A percentile compares a stretch with the other conserved stretches of the same genome.
phyloP scores from a whole-genome alignment of 2,888 invertebrate species.

The Scrobipalpa costella region DNA sequence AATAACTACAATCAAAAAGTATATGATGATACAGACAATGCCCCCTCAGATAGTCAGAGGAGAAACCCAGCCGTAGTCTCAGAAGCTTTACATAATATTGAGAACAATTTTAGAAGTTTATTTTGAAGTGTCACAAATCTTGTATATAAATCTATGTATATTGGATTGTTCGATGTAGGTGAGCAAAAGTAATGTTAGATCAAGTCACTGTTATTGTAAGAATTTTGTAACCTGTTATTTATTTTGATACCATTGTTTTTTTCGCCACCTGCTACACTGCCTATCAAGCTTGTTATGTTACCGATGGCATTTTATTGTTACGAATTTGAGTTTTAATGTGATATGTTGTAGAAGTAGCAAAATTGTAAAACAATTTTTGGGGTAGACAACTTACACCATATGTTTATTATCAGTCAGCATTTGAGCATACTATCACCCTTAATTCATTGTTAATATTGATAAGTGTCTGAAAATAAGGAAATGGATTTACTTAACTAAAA shows the following conservation, averaged over 20 bases:
- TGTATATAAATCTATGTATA: constrained; percentile 29
- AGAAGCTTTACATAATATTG: constrained; percentile 64
- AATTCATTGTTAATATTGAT: too few relatives aligned
- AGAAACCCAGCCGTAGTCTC: constrained; percentile 62
- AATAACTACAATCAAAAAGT: constrained; percentile 34
- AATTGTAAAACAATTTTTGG: not conserved
- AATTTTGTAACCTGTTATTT: constrained; percentile 14
- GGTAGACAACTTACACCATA: not conserved
- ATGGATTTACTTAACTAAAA: constrained; percentile 5
- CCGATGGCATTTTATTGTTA: constrained; percentile 16
- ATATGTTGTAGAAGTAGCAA: constrained; percentile 7
- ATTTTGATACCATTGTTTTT: constrained; percentile 22
- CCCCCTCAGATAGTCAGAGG: constrained; percentile 41
- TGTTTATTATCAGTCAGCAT: not conserved
- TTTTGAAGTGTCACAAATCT: constrained; percentile 50
- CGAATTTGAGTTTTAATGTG: not conserved
- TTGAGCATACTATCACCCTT: too few relatives aligned
- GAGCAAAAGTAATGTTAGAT: constrained; percentile 7
- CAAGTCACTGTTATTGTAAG: not conserved
- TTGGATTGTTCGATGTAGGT: constrained; percentile 32
- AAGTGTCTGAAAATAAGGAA: not conserved
- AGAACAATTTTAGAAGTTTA: constrained; percentile 72
- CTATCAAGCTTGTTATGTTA: constrained; percentile 23
- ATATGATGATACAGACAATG: constrained; percentile 39
- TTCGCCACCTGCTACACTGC: constrained; percentile 31